These are phyloP conservation scores for Chrosomus eos DNA, from an alignment of 2,797 vertebrate species.

Conservation along the genomic window DNA sequence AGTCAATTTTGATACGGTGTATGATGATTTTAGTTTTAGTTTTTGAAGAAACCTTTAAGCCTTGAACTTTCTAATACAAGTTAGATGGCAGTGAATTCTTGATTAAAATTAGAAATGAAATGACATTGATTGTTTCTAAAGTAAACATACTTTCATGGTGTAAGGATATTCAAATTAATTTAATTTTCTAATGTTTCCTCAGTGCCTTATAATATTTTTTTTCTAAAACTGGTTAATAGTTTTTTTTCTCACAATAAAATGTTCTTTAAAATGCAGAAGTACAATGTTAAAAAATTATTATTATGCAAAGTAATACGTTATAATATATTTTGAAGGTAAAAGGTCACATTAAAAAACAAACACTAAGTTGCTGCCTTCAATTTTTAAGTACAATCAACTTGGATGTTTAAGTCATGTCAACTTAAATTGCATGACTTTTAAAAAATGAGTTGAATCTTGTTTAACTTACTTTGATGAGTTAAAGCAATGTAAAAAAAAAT, in stretches of 20 bases:
- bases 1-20: background rate
- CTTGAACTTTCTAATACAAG: background rate
- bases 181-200: background rate
- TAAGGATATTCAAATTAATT: background rate
- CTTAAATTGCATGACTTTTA: no score
- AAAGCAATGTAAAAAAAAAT: no score
- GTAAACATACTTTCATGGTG: background rate
- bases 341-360: background rate
- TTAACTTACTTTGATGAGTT: no score
- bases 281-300: background rate
- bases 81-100: background rate
- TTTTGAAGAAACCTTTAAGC: background rate
- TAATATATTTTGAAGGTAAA: background rate
- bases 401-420: no score
- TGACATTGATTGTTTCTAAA: background rate
- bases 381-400: no score
- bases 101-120: background rate
- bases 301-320: conserved; percentile 5
- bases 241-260: background rate
- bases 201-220: background rate
- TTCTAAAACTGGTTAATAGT: background rate
- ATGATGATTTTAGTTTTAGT: background rate
- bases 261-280: background rate
- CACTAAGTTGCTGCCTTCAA: no score
- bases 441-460: no score